Conservation (phyloP, 2,888 invertebrate genomes). For the Scaeva pyrastri region DNA sequence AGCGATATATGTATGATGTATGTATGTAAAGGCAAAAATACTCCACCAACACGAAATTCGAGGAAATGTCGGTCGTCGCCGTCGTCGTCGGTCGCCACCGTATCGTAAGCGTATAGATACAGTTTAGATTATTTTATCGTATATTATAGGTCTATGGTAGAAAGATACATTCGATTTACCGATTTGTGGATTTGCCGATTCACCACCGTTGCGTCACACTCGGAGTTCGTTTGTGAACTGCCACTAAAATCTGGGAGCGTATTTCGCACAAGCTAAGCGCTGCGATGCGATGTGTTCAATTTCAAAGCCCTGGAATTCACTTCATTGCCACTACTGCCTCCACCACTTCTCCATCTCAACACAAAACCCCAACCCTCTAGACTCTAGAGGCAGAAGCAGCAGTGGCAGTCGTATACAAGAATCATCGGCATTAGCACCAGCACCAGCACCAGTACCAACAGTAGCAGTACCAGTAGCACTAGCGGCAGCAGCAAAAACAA, state of each 20-base stretch:
- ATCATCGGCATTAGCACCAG: not conserved
- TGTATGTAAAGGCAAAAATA: slow-evolving; percentile 35
- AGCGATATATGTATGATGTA: too few species aligned
- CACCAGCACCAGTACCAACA: slow-evolving; percentile 17
- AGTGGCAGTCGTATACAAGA: not conserved
- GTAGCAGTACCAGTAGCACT: slow-evolving; percentile 12
- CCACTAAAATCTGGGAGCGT: slow-evolving; percentile 64
- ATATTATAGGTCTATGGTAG: not conserved
- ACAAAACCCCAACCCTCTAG: slow-evolving; percentile 7
- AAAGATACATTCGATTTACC: not conserved
- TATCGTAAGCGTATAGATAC: not conserved
- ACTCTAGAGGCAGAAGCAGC: not conserved
- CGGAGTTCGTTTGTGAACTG: slow-evolving; percentile 71
- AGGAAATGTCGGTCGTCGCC: slow-evolving; percentile 22
- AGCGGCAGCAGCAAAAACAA: slow-evolving; percentile 8
- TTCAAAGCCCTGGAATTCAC: slow-evolving; percentile 71
- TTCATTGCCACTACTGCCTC: slow-evolving; percentile 18
- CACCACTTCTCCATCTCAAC: slow-evolving; percentile 19
- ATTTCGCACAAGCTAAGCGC: slow-evolving; percentile 63
- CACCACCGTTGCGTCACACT: slow-evolving; percentile 66
- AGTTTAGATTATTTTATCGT: not conserved
- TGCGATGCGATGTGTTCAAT: slow-evolving; percentile 29
- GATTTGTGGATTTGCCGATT: slow-evolving; percentile 45
- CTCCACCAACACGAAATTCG: slow-evolving; percentile 48
- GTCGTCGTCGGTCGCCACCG: slow-evolving; percentile 13